These are phyloP conservation scores for Lepidonotus clava DNA, from an alignment of 2,888 invertebrate species.

Conservation along the genomic window DNA sequence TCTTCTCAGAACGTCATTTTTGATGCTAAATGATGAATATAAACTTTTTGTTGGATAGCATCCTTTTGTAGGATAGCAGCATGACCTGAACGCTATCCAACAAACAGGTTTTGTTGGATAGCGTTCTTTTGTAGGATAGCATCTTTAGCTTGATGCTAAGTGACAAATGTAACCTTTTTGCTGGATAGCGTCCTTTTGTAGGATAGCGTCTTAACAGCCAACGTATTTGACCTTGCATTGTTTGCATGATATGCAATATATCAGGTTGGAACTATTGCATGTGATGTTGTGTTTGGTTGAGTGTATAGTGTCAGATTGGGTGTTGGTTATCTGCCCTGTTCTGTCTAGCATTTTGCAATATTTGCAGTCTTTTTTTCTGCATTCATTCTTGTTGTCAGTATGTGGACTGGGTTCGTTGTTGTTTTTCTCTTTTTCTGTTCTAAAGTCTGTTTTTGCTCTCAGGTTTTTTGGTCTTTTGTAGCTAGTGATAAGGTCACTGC, in stretches of 20 bases:
- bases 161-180: no score
- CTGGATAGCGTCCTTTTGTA: no score
- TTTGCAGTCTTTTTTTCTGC: neutral
- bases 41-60: no score
- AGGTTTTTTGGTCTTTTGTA: neutral
- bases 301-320: neutral
- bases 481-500: neutral
- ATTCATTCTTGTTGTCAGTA: no score
- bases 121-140: no score
- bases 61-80: no score
- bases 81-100: no score
- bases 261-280: neutral
- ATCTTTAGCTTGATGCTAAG: no score
- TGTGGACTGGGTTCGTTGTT: no score
- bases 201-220: no score
- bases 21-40: no score
- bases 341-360: neutral
- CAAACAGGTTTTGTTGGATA: no score
- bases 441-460: neutral
- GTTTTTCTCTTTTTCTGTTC: neutral
- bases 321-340: neutral
- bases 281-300: neutral
- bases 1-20: neutral
- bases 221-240: neutral
- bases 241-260: neutral